Evolutionary conservation across 2,797 vertebrate genomes (phyloP).

Genomic region (Aythya fuligula): DNA sequence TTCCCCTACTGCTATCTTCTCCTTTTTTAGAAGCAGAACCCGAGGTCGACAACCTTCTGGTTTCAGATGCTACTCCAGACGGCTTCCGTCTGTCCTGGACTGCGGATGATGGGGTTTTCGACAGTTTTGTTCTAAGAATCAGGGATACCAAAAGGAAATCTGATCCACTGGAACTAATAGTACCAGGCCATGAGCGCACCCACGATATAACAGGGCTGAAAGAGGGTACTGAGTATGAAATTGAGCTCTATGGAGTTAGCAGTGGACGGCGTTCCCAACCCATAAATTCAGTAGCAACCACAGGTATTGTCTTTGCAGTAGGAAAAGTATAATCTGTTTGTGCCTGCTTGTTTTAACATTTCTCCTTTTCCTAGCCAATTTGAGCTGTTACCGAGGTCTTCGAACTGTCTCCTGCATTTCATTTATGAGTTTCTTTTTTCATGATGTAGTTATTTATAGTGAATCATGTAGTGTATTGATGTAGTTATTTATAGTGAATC

Average conservation of each 20-base stretch:
- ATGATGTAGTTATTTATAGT: background rate
- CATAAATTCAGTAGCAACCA: constrained; percentile 84
- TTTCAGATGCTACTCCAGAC: constrained; percentile 85
- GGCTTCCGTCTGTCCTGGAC: constrained; percentile 92
- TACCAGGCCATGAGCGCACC: constrained; percentile 85
- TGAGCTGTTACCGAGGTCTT: background rate
- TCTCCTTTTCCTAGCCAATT: background rate
- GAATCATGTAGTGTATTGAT: background rate
- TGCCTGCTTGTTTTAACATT: background rate
- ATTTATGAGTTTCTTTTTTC: background rate
- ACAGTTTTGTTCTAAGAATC: constrained; percentile 92
- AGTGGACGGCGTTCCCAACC: constrained; percentile 88
- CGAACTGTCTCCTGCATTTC: background rate
- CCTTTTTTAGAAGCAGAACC: constrained; percentile 89
- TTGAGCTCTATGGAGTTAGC: constrained; percentile 90
- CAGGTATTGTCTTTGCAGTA: constrained; percentile 86
- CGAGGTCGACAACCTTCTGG: constrained; percentile 89
- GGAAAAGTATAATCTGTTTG: background rate
- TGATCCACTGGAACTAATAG: constrained; percentile 84
- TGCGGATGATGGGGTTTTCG: constrained; percentile 89
- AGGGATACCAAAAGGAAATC: constrained; percentile 80
- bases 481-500: background rate
- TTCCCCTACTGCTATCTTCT: constrained; percentile 47
- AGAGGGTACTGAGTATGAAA: constrained; percentile 89
- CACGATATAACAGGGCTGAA: constrained; percentile 83